Evolutionary conservation across 1,140 invertebrate species (phyloP), one percentile per base, ranked within the genome.

Genomic region (Diprion similis): DNA sequence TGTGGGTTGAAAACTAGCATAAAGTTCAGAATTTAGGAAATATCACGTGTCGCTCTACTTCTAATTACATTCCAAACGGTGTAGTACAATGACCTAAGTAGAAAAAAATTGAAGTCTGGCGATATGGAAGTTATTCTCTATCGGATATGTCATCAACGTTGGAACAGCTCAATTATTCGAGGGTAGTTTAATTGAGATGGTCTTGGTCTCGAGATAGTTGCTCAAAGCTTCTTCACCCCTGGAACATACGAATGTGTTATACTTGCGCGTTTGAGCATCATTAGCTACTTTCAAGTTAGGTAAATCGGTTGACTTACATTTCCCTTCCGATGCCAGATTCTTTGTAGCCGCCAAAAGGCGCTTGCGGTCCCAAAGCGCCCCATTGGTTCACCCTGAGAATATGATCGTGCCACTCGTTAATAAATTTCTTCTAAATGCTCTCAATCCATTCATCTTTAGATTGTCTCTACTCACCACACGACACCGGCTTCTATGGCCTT

Each of bases 341-440:
- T 80, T 95, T 95, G 88, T 91, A 96, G 3, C 95, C 95, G 64
- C 95, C 95, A 84, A 96, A 96, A 46, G 95, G 95, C 71, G 92
- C 89, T 80, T 93, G 90, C 13, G 91, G 87, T 19, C 89, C 86
- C 9, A 93, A 89, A n/a, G 90, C 87, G 79, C 93, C 91, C 83
- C 92, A 95, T 70, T 92, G 92, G 82, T 96, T 96, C 0, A 96
- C 88, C 94, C 94, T 93, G 83, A 85, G 88, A 81, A 72, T 69
- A 71, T 71, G 70, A 75, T 18, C 73, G 67, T 64, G 48, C 24
- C 48, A 74, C 70, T 78, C 46, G 51, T 70, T 11, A 67, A 19
- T 59, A 65, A 18, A 45, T 9, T 59, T 45, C 37, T 51, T 10
- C 8, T 65, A 64, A 24, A 46, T 17, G 59, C 18, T 64, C 46